Evolutionary conservation across 1,140 invertebrate species (phyloP).

Genomic region (Ceratina calcarata): DNA sequence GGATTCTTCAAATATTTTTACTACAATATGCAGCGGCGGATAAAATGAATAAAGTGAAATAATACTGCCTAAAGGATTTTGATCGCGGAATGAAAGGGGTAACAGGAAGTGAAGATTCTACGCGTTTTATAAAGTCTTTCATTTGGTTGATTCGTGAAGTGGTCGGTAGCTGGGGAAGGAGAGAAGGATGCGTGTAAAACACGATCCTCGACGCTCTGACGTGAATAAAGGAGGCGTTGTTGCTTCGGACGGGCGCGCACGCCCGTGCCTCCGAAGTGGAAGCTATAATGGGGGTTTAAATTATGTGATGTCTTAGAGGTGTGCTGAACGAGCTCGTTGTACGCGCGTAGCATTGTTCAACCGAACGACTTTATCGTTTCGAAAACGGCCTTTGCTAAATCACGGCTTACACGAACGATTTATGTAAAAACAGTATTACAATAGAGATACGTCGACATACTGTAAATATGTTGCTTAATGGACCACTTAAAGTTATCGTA

Average conservation of each 20-base stretch:
- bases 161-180: background rate
- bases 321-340: conserved; percentile 26
- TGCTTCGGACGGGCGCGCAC: conserved; percentile 7
- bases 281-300: conserved; percentile 34
- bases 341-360: conserved; percentile 27
- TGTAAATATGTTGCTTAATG: too few relatives aligned
- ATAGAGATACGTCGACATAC: background rate
- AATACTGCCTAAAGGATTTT: too few relatives aligned
- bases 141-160: conserved; percentile 17
- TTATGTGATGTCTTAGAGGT: conserved; percentile 35
- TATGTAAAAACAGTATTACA: background rate
- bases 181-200: conserved; percentile 33
- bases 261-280: conserved; percentile 5
- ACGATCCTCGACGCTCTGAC: conserved; percentile 27
- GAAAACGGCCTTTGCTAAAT: background rate
- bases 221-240: conserved; percentile 40
- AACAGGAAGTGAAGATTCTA: too few relatives aligned
- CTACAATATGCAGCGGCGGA: too few relatives aligned
- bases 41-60: too few relatives aligned
- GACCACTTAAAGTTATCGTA: too few relatives aligned
- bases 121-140: background rate
- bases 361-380: conserved; percentile 16
- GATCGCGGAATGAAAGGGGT: too few relatives aligned
- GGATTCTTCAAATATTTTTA: too few relatives aligned
- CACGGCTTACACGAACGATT: background rate